Evolutionary conservation across 2,113 vertebrate genomes (phyloP).

Genomic region (Microtus ochrogaster): DNA sequence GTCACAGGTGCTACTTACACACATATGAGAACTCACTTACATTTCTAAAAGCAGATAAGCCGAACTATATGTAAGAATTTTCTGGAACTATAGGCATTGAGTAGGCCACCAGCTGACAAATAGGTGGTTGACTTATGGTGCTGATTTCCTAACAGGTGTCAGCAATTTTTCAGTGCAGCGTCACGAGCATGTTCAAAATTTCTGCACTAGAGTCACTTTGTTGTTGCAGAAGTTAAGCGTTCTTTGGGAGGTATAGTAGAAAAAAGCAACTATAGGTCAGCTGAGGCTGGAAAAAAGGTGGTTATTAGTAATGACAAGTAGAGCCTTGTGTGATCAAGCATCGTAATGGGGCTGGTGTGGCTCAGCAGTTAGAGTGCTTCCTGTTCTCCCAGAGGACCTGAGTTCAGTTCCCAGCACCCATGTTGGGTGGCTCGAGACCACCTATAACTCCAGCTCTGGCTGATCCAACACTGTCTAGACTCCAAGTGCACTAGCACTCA

Average conservation of each 20-base stretch:
- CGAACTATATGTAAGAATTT: conserved; percentile 7
- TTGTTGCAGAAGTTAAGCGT: neutral
- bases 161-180: neutral
- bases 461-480: neutral
- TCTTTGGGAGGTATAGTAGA: neutral
- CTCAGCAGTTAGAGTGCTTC: neutral
- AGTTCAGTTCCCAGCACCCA: neutral
- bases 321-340: neutral
- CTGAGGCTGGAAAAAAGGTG: conserved; percentile 28
- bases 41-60: conserved; percentile 47
- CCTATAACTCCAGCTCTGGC: neutral
- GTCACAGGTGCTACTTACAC: neutral
- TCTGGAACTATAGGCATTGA: conserved; percentile 28
- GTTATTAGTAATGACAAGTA: conserved; percentile 10
- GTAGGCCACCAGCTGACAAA: neutral
- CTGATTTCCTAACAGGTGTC: conserved; percentile 41
- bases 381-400: neutral
- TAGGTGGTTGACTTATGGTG: conserved; percentile 14
- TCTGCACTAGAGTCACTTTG: conserved; percentile 1
- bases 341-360: neutral
- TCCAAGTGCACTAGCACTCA: neutral
- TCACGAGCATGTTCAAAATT: neutral
- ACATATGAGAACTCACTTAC: neutral
- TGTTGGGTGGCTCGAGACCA: neutral
- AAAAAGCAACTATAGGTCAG: conserved; percentile 12